A percentile compares a stretch with the other conserved stretches of the same genome.
phyloP scores from a whole-genome alignment of 2,888 invertebrate species.

The Limnephilus auricula region DNA sequence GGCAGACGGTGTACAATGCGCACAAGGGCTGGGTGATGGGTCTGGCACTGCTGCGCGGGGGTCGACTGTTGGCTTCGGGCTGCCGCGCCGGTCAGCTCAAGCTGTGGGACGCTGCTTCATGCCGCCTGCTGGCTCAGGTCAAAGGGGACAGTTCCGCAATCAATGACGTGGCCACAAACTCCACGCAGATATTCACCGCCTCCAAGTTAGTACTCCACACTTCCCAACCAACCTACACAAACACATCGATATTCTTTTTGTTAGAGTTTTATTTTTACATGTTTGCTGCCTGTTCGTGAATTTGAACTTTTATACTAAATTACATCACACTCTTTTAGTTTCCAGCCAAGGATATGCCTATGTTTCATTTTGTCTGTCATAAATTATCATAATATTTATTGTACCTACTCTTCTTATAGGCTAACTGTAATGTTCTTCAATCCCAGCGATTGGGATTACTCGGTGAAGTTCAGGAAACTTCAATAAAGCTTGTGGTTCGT shows the following conservation, averaged over 20 bases:
- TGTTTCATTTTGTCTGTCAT: not conserved
- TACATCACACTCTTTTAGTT: not conserved
- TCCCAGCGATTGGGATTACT: too few relatives aligned
- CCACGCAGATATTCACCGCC: slow-evolving; percentile 86
- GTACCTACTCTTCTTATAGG: not conserved
- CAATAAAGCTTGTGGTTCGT: too few relatives aligned
- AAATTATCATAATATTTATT: not conserved
- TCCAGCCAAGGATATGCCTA: not conserved
- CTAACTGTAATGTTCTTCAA: too few relatives aligned
- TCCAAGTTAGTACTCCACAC: slow-evolving; percentile 82
- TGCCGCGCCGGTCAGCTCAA: slow-evolving; percentile 88
- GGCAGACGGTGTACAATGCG: slow-evolving; percentile 85
- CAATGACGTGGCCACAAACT: slow-evolving; percentile 83
- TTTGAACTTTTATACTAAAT: not conserved
- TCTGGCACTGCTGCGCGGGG: slow-evolving; percentile 78
- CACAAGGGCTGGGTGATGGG: slow-evolving; percentile 94
- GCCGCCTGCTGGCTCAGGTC: slow-evolving; percentile 81
- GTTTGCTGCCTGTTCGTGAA: not conserved
- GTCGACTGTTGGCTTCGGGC: slow-evolving; percentile 82
- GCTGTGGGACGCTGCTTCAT: slow-evolving; percentile 85
- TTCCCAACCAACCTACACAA: not conserved
- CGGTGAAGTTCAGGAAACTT: too few relatives aligned
- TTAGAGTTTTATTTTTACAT: too few relatives aligned
- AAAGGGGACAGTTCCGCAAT: slow-evolving; percentile 83
- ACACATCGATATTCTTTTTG: not conserved